Base-by-base conservation (phyloP, 2,888 invertebrate species). In the Hetaerina titia region DNA sequence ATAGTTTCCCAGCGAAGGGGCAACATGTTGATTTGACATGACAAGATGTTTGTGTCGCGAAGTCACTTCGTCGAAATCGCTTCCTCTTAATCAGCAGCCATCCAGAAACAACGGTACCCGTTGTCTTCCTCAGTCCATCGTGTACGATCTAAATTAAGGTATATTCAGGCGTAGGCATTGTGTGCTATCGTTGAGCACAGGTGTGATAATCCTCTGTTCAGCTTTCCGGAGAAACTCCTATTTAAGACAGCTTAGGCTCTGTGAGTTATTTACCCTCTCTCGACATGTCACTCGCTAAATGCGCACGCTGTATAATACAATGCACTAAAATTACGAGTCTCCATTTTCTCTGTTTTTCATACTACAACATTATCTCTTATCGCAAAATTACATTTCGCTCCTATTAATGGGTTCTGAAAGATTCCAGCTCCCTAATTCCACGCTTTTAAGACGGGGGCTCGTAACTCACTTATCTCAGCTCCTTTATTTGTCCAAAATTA, bases 391-490 rank as follows among this genome's bases (percentile, higher is more conserved):
- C 25, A 81, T 81, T 81, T 81, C 81, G 13, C 81, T 31, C 31
- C 81, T 22, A 81, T 31, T 13, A 81, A 31, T 81, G 81, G 11
- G 81, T 31, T 31, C 11, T 81, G 2, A 25, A 31, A 31, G 2
- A 81, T 31, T 31, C 81, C 81, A 31, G 25, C 25, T 81, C 0
- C 81, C 31, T 31, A 11, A 81, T 31, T 81, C 81, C 81, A 13
- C n/a, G 31, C 81, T 81, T 22, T 81, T 13, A 25, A 81, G 13
- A 13, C 81, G n/a, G 11, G 69, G 0, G n/a, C 69, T n/a, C 69
- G 81, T 81, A 81, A 81, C 13, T 81, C 81, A 31, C 81, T 81
- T 81, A 31, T 81, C 81, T 81, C 81, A 81, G 81, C 81, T 31
- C 22, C 31, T 81, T 22, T 2, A 81, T 81, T 81, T 81, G 81